Base-by-base conservation (phyloP, 1,140 invertebrate species). In the Battus philenor region DNA sequence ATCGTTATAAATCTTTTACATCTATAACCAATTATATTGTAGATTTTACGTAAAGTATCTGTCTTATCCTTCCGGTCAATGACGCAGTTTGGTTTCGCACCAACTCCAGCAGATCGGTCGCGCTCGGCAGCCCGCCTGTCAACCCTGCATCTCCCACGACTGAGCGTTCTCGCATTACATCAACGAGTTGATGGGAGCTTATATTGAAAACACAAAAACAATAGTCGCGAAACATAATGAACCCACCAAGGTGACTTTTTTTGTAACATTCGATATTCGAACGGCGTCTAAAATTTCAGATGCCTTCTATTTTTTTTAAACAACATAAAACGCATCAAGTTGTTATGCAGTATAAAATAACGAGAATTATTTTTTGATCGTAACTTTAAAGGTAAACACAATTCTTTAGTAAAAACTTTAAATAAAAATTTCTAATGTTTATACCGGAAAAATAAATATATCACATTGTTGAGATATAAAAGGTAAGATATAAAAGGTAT, bases 141-240 rank as follows among this genome's bases (percentile, higher is more conserved):
- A 36, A 36, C 17, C 33, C 33, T 36, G 10, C 15, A 22, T 36
- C 33, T 36, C 33, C 33, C 33, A 36, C 33, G 33, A 36, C 7
- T 10, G 15, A 4, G 32, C 8, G 9, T 18, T 20, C 33, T 36
- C 33, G 33, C 16, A 10, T 36, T 36, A 36, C 33, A 10, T 9
- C 4, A 7, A 20, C 33, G 17, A 9, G 9, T 4, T 10, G 9
- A 20, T 20, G 33, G 9, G 33, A 10, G n/a, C 2, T 9, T 4
- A 3, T 11, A 18, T 36, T 36, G 17, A 36, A 36, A 20, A 17
- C 20, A 18, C 32, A 18, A 22, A 10, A 34, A 34, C 32, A 34
- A 34, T 34, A 17, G 15, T 3, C 16, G 7, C 3, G 20, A 1
- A 6, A 32, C 7, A 34, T 17, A 34, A 34, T 34, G 17, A 9